Base-by-base conservation (phyloP, 2,797 vertebrate species). In the Allobates femoralis region DNA sequence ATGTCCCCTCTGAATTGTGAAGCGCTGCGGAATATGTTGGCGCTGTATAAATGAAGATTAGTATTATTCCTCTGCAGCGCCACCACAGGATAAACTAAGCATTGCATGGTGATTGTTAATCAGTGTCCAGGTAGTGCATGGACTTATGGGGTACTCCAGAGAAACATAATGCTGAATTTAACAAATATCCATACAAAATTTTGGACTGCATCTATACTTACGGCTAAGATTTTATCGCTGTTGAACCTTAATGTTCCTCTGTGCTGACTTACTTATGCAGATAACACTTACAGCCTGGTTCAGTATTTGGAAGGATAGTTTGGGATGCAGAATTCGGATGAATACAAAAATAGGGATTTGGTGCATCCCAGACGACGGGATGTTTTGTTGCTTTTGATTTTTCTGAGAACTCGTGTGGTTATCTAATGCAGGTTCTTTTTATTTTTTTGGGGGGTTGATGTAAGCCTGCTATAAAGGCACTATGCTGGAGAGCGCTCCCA, bases 281-380 rank as follows among this genome's bases (percentile, higher is more conserved):
- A 78, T 78, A 10, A 77, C 28, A 0, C 26, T 55, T 77, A 5
- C 15, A 28, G 37, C 34, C 41, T 1, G 2, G 21, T 26, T 60
- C 46, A 21, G 28, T 60, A 60, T 79, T 26, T 60, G 32, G 30
- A 23, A n/a, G 32, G 58, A 60, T 62, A n/a, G 32, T 18, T 79
- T 60, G 69, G 41, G 41, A 74, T 41, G 69, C 23, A 7, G 55
- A 23, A 46, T 79, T 79, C 77, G 60, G 21, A 34, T 8, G 77
- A 79, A 62, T 79, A 79, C 77, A 81, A 51, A 64, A 79, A 66
- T 50, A 23, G 46, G n/a, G 58, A 81, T 81, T 67, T 81, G 77
- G 77, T 41, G 55, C 30, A 73, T 73, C 37, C 69, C 69, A 46
- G 37, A 73, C 34, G n/a, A 10, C 21, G 34, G 67, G 32, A 26